Base-by-base conservation (phyloP, 2,888 invertebrate species). In the Heteromurus nitidus region DNA sequence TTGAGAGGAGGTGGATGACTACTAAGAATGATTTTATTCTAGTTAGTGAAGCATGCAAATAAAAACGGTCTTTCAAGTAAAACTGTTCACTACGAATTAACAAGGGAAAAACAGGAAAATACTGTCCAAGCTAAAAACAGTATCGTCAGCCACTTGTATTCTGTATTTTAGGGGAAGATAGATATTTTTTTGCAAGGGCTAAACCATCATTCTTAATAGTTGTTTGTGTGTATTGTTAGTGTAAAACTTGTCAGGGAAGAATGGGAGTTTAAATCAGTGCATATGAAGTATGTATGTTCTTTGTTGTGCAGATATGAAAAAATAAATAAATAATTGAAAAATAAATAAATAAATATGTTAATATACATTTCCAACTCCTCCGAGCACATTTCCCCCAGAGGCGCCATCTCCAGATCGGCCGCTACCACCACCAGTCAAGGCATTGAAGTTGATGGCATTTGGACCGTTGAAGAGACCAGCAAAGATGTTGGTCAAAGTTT, bases 321-420 rank as follows among this genome's bases (percentile, higher is more conserved):
- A 55, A 72, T 64, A n/a, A 7, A 77, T 62, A 53, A 30, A 77
- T 31, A 70, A 31, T 50, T 64, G 20, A 44, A 62, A 26, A 68
- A 50, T 18, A 69, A 20, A 62, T 44, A 73, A 73, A 68, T 67
- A 80, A 79, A 70, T 67, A 74, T 30, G 65, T 80, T 65, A 81
- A 68, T 83, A 60, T 86, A 87, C 87, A 83, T 87, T 87, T 85
- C 87, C 87, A 73, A 87, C 84, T 83, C 87, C 87, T 20, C 87
- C 87, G 62, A 87, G 86, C 20, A 87, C 79, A 62, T 85, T 82
- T 58, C 82, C 82, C n/a, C 79, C 82, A 22, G 79, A 60, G 65
- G 80, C 76, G 24, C 83, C 82, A 1, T 60, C 74, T 47, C 83
- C 84, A 5, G 69, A 82, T 47, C 75, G 75, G 47, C 67, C 36